These are phyloP conservation scores for Epistrophe grossulariae DNA, from an alignment of 2,888 invertebrate genomes.

Conservation along the genomic window DNA sequence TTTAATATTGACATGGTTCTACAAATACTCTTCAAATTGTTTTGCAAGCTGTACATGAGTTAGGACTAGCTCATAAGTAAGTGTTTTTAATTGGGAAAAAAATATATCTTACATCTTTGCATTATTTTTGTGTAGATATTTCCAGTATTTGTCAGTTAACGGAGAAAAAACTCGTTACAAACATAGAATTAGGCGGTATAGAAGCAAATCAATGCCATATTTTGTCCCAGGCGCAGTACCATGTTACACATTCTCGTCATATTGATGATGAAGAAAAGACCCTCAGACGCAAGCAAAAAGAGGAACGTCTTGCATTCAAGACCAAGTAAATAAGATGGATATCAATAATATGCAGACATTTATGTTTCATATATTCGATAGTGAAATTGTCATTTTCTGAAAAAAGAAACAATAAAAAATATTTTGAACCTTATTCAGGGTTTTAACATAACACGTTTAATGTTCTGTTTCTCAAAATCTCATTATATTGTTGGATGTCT, in stretches of 20 bases:
- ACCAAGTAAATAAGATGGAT: constrained; percentile 76
- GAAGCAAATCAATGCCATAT: constrained; percentile 97
- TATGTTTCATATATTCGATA: constrained; percentile 27
- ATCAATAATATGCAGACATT: neutral
- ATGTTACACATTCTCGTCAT: constrained; percentile 94
- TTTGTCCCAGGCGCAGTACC: constrained; percentile 97
- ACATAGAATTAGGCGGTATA: constrained; percentile 90
- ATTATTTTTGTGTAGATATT: constrained; percentile 86
- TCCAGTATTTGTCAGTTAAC: constrained; percentile 90
- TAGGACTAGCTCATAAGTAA: constrained; percentile 95
- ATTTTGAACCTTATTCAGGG: neutral
- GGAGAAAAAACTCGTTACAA: constrained; percentile 92
- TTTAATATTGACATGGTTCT: constrained; percentile 98
- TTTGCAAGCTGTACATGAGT: constrained; percentile 96
- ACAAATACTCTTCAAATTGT: constrained; percentile 93
- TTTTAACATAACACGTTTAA: neutral
- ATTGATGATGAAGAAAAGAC: constrained; percentile 97
- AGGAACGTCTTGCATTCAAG: constrained; percentile 91
- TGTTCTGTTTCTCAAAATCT: too few species aligned
- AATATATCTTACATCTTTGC: too few species aligned
- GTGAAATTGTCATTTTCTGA: constrained; percentile 50
- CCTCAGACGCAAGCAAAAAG: constrained; percentile 93
- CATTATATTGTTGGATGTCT: too few species aligned
- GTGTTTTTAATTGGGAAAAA: constrained; percentile 74
- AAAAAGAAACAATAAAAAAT: constrained; percentile 21